phyloP scores from a whole-genome alignment of 30 jellyfish, hydroid and myxozoan species.

The Rhopilema esculentum region DNA sequence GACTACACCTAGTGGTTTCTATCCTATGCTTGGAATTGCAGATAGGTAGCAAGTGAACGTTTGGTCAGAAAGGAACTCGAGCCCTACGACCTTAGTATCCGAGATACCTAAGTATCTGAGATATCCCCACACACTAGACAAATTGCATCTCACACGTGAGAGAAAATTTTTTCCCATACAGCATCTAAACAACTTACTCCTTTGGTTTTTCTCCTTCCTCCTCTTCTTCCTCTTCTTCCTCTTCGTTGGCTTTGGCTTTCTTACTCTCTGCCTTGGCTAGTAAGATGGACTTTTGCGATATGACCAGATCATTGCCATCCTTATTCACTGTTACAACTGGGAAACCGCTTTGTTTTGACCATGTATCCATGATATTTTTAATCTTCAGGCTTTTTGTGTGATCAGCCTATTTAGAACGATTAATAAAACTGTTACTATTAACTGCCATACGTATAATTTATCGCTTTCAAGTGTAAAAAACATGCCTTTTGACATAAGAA shows the following conservation, averaged over 20 bases:
- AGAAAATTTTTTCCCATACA: too few relatives aligned
- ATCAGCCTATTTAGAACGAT: slow-evolving; percentile 54
- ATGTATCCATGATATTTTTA: slow-evolving; percentile 92
- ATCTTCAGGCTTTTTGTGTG: slow-evolving; percentile 67
- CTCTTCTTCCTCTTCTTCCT: slow-evolving; percentile 25
- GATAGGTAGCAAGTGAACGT: too few relatives aligned
- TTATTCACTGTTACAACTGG: slow-evolving; percentile 83
- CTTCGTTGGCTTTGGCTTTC: background rate
- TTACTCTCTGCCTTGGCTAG: slow-evolving; percentile 67
- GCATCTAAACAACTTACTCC: slow-evolving; percentile 39
- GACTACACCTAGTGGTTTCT: too few relatives aligned
- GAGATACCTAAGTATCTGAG: too few relatives aligned
- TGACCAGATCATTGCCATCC: slow-evolving; percentile 47
- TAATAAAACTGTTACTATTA: background rate
- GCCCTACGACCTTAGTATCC: too few relatives aligned
- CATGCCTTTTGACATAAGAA: too few relatives aligned
- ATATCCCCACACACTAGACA: too few relatives aligned
- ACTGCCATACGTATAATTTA: too few relatives aligned
- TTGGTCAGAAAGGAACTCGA: too few relatives aligned
- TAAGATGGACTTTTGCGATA: slow-evolving; percentile 84
- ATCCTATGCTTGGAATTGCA: too few relatives aligned
- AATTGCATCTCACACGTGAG: too few relatives aligned
- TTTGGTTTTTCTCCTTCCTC: slow-evolving; percentile 57
- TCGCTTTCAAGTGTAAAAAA: too few relatives aligned
- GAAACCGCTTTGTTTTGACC: slow-evolving; percentile 95